Evolutionary conservation across 2,113 vertebrate species (phyloP).

Genomic region (Capreolus pygargus): DNA sequence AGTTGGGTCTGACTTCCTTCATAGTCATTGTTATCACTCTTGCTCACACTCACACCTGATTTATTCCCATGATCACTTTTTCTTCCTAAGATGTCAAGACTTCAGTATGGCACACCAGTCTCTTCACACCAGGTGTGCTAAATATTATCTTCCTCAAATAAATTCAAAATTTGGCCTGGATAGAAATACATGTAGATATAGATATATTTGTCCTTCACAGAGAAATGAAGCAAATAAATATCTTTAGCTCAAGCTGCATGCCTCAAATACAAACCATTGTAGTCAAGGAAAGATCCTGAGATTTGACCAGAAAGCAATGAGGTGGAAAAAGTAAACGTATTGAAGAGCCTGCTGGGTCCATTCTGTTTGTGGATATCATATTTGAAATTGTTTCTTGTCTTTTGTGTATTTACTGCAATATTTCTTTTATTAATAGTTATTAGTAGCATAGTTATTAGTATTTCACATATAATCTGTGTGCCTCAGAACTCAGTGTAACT

Average conservation of each 20-base stretch:
- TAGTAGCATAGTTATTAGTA: not conserved
- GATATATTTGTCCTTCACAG: not conserved
- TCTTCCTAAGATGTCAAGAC: not conserved
- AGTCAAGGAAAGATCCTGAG: slow-evolving; percentile 28
- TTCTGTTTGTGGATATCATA: not conserved
- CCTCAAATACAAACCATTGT: not conserved
- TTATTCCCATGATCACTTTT: not conserved
- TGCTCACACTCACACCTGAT: not conserved
- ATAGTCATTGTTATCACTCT: not conserved
- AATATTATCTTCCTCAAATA: not conserved
- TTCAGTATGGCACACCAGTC: not conserved
- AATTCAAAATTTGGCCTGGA: not conserved
- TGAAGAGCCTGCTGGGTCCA: not conserved
- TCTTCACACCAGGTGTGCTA: not conserved
- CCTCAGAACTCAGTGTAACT: not conserved
- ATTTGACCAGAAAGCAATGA: not conserved
- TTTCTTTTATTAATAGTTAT: not conserved
- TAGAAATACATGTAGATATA: not conserved
- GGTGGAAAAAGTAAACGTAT: not conserved
- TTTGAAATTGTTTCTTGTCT: slow-evolving; percentile 3
- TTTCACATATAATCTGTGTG: not conserved
- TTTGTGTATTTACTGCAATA: not conserved
- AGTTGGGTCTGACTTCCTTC: not conserved
- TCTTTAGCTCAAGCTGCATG: not conserved
- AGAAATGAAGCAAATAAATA: not conserved